A percentile compares a stretch with the other conserved stretches of the same genome.
phyloP scores from a whole-genome alignment of 2,113 vertebrate genomes.

The Periophthalmodon schlosseri region DNA sequence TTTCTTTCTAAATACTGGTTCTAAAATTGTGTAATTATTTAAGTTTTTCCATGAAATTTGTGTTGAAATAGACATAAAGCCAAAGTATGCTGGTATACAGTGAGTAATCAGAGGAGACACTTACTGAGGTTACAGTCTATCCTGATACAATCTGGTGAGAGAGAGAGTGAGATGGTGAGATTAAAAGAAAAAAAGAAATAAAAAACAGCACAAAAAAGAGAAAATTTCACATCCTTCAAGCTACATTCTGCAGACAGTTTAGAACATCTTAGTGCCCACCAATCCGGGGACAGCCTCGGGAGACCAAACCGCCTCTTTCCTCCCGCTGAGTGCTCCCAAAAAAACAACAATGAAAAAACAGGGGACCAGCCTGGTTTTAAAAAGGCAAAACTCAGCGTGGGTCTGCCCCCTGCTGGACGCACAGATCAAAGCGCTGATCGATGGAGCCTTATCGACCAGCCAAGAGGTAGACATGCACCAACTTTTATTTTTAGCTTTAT shows the following conservation, averaged over 20 bases:
- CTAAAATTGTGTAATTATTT: neutral
- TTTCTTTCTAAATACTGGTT: neutral
- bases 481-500: constrained; percentile 23
- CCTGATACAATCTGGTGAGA: constrained; percentile 96
- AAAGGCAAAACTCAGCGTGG: constrained; percentile 41
- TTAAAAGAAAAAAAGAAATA: constrained; percentile 71
- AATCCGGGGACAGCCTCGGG: constrained; percentile 88
- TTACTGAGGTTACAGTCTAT: constrained; percentile 98
- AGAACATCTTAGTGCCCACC: constrained; percentile 83
- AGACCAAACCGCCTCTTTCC: constrained; percentile 81
- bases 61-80: constrained; percentile 28
- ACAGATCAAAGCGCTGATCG: constrained; percentile 45
- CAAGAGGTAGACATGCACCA: constrained; percentile 56
- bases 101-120: constrained; percentile 80
- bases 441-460: constrained; percentile 43
- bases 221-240: constrained; percentile 95
- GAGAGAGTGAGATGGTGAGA: constrained; percentile 86
- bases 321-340: constrained; percentile 38
- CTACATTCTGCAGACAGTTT: constrained; percentile 86
- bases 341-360: constrained; percentile 5
- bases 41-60: neutral
- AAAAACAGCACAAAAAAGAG: constrained; percentile 77
- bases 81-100: constrained; percentile 47
- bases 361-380: constrained; percentile 14
- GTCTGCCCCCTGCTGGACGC: constrained; percentile 43